A percentile compares a stretch with the other conserved stretches of the same genome.
Conservation (phyloP, 2,888 invertebrate genomes). For the Coelopa pilipes region DNA sequence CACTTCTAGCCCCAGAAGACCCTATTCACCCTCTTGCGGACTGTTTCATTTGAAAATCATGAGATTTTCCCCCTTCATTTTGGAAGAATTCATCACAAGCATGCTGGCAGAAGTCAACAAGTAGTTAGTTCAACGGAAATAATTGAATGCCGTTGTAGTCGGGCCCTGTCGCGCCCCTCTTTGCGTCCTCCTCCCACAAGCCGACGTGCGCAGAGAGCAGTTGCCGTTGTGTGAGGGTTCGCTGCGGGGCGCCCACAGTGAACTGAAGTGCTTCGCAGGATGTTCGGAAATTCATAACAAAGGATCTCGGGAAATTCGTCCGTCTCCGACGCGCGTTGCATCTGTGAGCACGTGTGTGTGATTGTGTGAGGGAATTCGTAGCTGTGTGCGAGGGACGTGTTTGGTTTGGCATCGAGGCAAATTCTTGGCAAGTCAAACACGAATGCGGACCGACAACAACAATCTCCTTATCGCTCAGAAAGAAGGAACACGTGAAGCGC, state of each 20-base stretch:
- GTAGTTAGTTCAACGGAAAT: constrained; percentile 7
- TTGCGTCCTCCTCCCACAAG: neutral
- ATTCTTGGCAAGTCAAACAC: neutral
- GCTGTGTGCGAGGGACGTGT: neutral
- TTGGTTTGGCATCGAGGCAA: neutral
- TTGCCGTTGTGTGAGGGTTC: too few species aligned
- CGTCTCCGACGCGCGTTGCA: neutral
- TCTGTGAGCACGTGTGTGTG: neutral
- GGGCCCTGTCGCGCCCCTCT: neutral
- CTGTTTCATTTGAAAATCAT: too few species aligned
- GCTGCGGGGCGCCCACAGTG: too few species aligned
- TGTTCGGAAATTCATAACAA: constrained; percentile 25
- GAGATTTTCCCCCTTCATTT: too few species aligned
- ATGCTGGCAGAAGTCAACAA: neutral
- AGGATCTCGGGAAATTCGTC: constrained; percentile 12
- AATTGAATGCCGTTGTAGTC: constrained; percentile 7
- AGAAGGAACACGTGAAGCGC: neutral
- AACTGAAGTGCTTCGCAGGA: constrained; percentile 13
- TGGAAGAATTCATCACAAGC: too few species aligned
- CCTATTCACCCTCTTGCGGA: too few species aligned
- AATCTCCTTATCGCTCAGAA: neutral
- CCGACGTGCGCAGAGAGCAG: neutral
- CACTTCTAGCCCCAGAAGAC: too few species aligned
- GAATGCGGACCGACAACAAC: too few species aligned
- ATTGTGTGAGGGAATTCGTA: neutral